Evolutionary conservation across 2,797 vertebrate genomes (phyloP).

Genomic region (Ateles fusciceps): DNA sequence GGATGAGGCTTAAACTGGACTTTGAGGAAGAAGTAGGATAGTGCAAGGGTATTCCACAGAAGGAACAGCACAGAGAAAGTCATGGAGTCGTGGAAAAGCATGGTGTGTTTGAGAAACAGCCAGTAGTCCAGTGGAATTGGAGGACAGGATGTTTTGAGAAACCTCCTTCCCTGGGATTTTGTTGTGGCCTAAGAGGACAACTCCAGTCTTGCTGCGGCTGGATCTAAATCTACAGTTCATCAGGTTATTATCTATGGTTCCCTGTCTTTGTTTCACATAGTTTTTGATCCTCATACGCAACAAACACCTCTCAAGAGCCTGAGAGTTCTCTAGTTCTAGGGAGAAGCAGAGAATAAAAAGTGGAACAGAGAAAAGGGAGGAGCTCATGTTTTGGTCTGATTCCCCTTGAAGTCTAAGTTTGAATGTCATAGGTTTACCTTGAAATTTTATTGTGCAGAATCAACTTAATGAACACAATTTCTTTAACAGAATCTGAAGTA

Average conservation of each 20-base stretch:
- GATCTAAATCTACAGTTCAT: neutral
- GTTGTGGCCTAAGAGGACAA: neutral
- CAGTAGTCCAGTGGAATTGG: too few relatives aligned
- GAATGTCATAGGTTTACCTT: neutral
- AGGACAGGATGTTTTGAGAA: neutral
- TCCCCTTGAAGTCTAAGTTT: neutral
- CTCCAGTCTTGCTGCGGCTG: neutral
- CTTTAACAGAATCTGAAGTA: neutral
- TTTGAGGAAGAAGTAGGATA: neutral
- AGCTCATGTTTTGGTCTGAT: neutral
- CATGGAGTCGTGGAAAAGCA: neutral
- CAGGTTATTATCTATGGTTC: neutral
- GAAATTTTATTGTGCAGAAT: neutral
- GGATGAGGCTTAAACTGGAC: neutral
- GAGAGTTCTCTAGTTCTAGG: neutral
- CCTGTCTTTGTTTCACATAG: neutral
- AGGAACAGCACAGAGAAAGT: neutral
- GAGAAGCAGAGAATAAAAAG: neutral
- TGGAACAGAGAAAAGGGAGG: neutral
- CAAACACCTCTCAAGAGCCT: neutral
- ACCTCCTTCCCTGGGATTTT: neutral
- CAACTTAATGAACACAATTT: neutral
- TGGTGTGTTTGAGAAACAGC: neutral
- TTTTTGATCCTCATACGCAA: neutral
- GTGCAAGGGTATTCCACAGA: neutral